A percentile compares a stretch with the other conserved stretches of the same genome.
These are phyloP conservation scores for Netelia virgata DNA, from an alignment of 2,888 invertebrate genomes.

Conservation along the genomic window DNA sequence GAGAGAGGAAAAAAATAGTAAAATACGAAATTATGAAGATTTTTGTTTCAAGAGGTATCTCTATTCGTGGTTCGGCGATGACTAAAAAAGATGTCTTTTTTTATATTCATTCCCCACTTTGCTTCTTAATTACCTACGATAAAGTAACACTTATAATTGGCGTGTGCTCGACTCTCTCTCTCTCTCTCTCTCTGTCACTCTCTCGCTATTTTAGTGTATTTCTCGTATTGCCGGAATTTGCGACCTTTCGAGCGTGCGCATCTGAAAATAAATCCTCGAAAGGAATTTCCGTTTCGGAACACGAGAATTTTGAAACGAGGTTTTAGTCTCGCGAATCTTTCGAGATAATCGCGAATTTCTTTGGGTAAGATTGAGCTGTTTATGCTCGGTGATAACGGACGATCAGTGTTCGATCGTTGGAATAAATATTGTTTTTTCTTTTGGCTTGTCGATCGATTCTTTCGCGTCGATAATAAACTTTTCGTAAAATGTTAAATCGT, in stretches of 20 bases:
- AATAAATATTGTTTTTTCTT: too few species aligned
- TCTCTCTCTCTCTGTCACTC: too few species aligned
- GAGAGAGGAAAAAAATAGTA: slow-evolving; percentile 32
- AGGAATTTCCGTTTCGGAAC: neutral
- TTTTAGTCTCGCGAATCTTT: neutral
- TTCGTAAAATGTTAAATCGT: too few species aligned
- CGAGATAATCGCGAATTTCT: neutral
- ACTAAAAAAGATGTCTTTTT: slow-evolving; percentile 54
- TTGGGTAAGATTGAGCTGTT: slow-evolving; percentile 52
- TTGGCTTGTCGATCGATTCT: too few species aligned
- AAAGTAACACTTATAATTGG: slow-evolving; percentile 69
- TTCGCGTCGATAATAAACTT: too few species aligned
- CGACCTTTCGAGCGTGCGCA: neutral
- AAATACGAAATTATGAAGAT: slow-evolving; percentile 51
- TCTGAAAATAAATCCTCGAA: neutral
- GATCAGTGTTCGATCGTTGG: neutral
- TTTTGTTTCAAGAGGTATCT: slow-evolving; percentile 55
- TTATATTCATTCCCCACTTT: slow-evolving; percentile 36
- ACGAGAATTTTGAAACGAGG: neutral
- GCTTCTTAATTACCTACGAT: slow-evolving; percentile 63
- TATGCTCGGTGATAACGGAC: slow-evolving; percentile 28
- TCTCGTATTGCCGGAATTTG: slow-evolving; percentile 38
- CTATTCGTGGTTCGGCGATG: slow-evolving; percentile 38
- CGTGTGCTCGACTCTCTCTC: slow-evolving; percentile 25
- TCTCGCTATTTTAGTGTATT: neutral